phyloP scores from a whole-genome alignment of 2,797 vertebrate genomes.

The Lutjanus argentimaculatus region DNA sequence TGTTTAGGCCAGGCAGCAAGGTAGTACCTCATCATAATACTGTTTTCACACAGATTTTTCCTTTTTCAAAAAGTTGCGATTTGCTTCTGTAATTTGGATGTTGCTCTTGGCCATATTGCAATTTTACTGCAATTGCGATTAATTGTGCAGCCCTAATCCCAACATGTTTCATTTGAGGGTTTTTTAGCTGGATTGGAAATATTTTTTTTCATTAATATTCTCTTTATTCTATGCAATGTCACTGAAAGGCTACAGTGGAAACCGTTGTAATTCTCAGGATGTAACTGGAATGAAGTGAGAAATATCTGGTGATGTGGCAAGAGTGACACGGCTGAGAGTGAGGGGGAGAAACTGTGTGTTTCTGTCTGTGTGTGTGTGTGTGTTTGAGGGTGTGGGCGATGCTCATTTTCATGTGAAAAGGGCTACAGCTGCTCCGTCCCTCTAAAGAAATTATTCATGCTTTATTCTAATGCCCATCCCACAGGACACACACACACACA shows the following conservation, averaged over 20 bases:
- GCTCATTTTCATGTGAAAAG: slow-evolving; percentile 86
- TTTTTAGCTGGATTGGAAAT: neutral
- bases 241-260: neutral
- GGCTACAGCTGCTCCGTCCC: slow-evolving; percentile 79
- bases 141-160: no score
- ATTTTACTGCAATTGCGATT: no score
- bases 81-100: no score
- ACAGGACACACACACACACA: slow-evolving; percentile 37
- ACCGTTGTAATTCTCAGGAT: neutral
- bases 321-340: slow-evolving; percentile 1
- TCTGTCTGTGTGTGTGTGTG: slow-evolving; percentile 32
- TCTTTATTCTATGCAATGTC: neutral
- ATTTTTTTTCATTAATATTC: neutral
- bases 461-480: slow-evolving; percentile 65
- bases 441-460: slow-evolving; percentile 82
- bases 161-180: neutral
- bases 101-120: no score
- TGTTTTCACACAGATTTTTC: no score
- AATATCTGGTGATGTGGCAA: neutral
- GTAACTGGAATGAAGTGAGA: neutral
- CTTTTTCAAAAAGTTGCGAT: no score
- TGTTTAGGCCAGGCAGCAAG: no score
- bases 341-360: slow-evolving; percentile 34
- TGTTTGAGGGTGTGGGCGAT: slow-evolving; percentile 29
- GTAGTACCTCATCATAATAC: no score